Base-by-base conservation (phyloP, 1,140 invertebrate genomes). In the Ostrea edulis region DNA sequence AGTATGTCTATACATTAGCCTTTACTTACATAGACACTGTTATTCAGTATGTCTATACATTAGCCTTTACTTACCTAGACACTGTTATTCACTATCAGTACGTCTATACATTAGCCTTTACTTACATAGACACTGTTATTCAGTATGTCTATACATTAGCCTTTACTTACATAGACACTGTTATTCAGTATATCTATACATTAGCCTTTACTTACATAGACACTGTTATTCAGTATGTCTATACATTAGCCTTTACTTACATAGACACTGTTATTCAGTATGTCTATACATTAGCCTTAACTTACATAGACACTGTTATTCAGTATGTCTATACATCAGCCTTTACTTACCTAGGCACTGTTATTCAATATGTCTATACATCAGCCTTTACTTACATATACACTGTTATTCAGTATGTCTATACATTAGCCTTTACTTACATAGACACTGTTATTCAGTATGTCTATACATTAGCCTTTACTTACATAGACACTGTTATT, bases 51-150 rank as follows among this genome's bases (percentile, higher is more conserved):
- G n/a, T n/a, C n/a, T n/a, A n/a, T n/a, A n/a, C n/a, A n/a, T n/a
- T n/a, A n/a, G n/a, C n/a, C n/a, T n/a, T n/a, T n/a, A 14, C 68
- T 77, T 77, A 77, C 68, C 68, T 77, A 14, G 68, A 77, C 7
- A 77, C 25, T 29, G 68, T 77, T 77, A 77, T 77, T 77, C n/a
- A n/a, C n/a, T n/a, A n/a, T n/a, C n/a, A n/a, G n/a, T n/a, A n/a
- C n/a, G n/a, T n/a, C n/a, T n/a, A n/a, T n/a, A n/a, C n/a, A n/a
- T n/a, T n/a, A n/a, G n/a, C n/a, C n/a, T n/a, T n/a, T n/a, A 14
- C 68, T 77, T 77, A 77, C 68, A 25, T 77, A 14, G 68, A 77
- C 7, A 77, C 25, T 29, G 68, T 77, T 77, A 77, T 77, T 77
- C n/a, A n/a, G n/a, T n/a, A n/a, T n/a, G n/a, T n/a, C n/a, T n/a